Conservation (phyloP, 2,797 vertebrate genomes). For the Pantherophis vulpinus region DNA sequence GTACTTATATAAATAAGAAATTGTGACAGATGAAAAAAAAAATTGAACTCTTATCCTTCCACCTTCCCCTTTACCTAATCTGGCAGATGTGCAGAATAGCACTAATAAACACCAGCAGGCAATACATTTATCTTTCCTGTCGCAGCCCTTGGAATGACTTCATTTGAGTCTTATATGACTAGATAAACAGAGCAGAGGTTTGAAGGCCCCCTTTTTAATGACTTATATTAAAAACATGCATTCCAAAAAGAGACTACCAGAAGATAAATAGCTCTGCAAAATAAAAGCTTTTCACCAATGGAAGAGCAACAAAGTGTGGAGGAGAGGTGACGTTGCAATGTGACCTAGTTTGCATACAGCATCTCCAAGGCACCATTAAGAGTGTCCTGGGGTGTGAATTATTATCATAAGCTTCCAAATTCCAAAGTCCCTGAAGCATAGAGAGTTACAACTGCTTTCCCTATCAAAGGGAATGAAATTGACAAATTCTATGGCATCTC, state of each 20-base stretch:
- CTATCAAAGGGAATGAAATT: background rate
- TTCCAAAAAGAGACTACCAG: background rate
- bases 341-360: background rate
- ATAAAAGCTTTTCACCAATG: background rate
- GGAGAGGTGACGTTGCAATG: background rate
- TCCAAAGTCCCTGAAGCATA: constrained; percentile 2
- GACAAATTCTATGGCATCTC: background rate
- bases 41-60: background rate
- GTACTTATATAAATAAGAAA: background rate
- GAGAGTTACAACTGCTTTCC: background rate
- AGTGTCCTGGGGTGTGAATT: background rate
- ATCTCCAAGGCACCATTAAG: constrained; percentile 3
- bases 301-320: background rate
- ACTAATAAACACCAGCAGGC: background rate
- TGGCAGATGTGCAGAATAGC: background rate
- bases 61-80: background rate
- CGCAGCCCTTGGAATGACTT: constrained; percentile 16
- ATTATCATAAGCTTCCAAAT: background rate
- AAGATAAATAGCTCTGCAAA: constrained; percentile 5
- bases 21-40: background rate
- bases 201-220: background rate
- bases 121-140: constrained; percentile 24
- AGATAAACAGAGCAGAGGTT: background rate
- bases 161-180: background rate
- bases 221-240: background rate